phyloP scores from a whole-genome alignment of 2,113 vertebrate genomes.

The Thamnophis sirtalis region DNA sequence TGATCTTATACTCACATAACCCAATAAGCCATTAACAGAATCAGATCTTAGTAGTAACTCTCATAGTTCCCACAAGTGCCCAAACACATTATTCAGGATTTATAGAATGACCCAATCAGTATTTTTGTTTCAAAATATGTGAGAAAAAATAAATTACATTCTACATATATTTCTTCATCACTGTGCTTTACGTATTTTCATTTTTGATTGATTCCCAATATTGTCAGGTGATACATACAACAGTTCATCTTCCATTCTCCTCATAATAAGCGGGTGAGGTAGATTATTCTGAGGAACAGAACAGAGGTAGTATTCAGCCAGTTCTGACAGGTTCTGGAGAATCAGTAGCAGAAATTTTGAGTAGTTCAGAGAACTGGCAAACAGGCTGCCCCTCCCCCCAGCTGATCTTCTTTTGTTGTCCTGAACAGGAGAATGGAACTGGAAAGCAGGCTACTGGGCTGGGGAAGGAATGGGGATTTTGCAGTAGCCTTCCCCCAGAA shows the following conservation, averaged over 20 bases:
- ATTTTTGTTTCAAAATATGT: not conserved
- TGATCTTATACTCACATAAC: not conserved
- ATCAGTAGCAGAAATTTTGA: no score
- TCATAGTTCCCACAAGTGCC: not conserved
- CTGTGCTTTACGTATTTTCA: not conserved
- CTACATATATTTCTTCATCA: not conserved
- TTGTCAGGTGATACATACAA: not conserved
- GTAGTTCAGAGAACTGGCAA: no score
- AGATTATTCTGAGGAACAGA: not conserved
- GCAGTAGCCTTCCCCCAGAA: no score
- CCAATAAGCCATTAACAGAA: not conserved
- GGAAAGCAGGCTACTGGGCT: no score
- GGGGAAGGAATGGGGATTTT: no score
- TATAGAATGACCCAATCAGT: not conserved
- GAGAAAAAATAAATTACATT: not conserved
- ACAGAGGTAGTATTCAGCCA: no score
- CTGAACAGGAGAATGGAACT: no score
- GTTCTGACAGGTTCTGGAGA: no score
- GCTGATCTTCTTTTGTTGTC: no score
- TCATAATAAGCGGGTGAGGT: not conserved
- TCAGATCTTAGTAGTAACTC: not conserved
- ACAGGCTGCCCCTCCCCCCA: no score
- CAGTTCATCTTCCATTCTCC: not conserved
- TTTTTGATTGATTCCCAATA: not conserved
- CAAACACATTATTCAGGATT: not conserved